These are phyloP conservation scores for Lophura nycthemera DNA, from an alignment of 2,113 vertebrate genomes.

Conservation along the genomic window DNA sequence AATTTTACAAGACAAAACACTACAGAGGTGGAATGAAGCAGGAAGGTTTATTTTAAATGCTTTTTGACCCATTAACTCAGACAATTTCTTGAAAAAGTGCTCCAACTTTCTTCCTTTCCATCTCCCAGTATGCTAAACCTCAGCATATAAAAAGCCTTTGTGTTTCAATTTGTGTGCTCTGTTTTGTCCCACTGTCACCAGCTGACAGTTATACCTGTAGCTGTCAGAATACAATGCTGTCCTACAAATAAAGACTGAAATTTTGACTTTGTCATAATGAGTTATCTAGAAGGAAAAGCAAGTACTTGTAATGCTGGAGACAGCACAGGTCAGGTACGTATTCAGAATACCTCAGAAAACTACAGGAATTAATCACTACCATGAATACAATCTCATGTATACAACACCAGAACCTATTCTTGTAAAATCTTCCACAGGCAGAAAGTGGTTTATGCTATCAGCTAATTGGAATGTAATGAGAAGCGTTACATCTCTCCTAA, in stretches of 20 bases:
- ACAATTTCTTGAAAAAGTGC: background rate
- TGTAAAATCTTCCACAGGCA: background rate
- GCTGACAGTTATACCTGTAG: background rate
- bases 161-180: background rate
- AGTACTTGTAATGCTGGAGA: background rate
- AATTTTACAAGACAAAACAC: background rate
- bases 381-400: background rate
- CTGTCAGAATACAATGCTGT: background rate
- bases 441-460: background rate
- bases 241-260: background rate
- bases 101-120: background rate
- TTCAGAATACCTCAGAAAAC: background rate
- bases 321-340: accelerated
- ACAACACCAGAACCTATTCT: background rate
- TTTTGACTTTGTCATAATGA: background rate
- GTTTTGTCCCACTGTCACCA: background rate
- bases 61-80: background rate
- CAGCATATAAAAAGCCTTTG: background rate
- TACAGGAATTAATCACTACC: background rate
- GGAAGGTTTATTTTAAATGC: background rate
- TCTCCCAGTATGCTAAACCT: background rate
- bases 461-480: background rate
- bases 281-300: background rate
- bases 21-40: background rate
- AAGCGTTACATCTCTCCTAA: background rate